These are phyloP conservation scores for Noctua pronuba DNA, from an alignment of 2,888 invertebrate species.

Conservation along the genomic window DNA sequence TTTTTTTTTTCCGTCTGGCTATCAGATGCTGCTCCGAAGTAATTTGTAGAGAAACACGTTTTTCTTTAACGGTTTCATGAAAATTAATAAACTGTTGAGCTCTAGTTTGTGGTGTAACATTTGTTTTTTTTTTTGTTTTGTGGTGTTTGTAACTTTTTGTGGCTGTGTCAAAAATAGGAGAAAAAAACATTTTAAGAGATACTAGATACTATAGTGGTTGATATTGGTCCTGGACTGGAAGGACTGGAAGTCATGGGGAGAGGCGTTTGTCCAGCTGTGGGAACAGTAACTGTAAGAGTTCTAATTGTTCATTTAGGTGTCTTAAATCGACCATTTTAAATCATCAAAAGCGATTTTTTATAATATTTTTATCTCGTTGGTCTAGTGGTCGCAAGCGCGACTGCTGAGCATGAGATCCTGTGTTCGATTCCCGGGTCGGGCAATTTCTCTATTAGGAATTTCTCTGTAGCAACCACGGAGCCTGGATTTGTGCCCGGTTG, in stretches of 20 bases:
- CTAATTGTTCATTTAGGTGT: neutral
- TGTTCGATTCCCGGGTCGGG: too few species aligned
- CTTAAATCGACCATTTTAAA: neutral
- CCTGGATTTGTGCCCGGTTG: too few species aligned
- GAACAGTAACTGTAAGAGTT: neutral
- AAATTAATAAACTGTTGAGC: slow-evolving; percentile 73
- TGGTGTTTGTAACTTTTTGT: slow-evolving; percentile 15
- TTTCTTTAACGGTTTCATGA: slow-evolving; percentile 73
- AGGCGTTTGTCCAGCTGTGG: neutral
- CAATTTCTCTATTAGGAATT: too few species aligned
- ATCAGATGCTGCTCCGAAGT: slow-evolving; percentile 73
- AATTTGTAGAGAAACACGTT: slow-evolving; percentile 76
- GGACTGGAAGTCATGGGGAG: neutral
- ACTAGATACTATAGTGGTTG: neutral
- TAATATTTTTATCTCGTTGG: neutral
- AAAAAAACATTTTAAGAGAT: neutral
- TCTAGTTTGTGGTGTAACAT: slow-evolving; percentile 47
- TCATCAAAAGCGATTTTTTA: neutral
- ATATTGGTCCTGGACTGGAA: neutral
- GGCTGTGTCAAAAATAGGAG: neutral
- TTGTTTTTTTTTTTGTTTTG: slow-evolving; percentile 10
- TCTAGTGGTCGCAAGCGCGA: neutral
- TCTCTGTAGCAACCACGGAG: too few species aligned
- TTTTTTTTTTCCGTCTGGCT: slow-evolving; percentile 75
- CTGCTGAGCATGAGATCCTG: neutral